These are phyloP conservation scores for Meliscaeva auricollis DNA, from an alignment of 2,888 invertebrate species.

Conservation along the genomic window DNA sequence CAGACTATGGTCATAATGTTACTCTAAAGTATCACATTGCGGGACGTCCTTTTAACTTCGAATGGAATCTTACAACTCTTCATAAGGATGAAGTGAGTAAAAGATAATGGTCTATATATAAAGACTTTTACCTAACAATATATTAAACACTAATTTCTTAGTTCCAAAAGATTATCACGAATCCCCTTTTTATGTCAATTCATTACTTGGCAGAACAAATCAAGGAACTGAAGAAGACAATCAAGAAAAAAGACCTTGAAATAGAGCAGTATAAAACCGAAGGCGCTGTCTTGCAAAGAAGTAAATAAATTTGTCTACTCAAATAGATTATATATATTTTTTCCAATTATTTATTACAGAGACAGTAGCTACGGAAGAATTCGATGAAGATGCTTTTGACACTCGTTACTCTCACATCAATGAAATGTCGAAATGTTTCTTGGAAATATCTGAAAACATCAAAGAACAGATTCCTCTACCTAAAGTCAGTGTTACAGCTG, in stretches of 20 bases:
- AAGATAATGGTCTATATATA: not conserved
- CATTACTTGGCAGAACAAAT: slow-evolving; percentile 77
- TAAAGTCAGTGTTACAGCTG: not conserved
- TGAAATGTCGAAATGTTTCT: slow-evolving; percentile 64
- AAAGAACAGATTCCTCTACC: slow-evolving; percentile 20
- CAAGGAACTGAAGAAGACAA: slow-evolving; percentile 76
- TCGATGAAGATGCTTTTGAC: slow-evolving; percentile 73
- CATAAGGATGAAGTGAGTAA: slow-evolving; percentile 54
- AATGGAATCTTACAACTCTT: slow-evolving; percentile 78
- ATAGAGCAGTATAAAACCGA: slow-evolving; percentile 81
- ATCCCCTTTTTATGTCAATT: slow-evolving; percentile 77
- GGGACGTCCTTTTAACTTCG: slow-evolving; percentile 78
- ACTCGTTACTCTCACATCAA: slow-evolving; percentile 69
- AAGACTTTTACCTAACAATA: no score
- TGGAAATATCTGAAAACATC: slow-evolving; percentile 57
- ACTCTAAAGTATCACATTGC: slow-evolving; percentile 79
- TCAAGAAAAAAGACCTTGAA: slow-evolving; percentile 81
- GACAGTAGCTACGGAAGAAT: slow-evolving; percentile 79
- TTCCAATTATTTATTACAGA: slow-evolving; percentile 71
- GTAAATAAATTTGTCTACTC: slow-evolving; percentile 75
- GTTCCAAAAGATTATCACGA: slow-evolving; percentile 78
- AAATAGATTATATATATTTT: not conserved
- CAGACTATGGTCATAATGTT: slow-evolving; percentile 60
- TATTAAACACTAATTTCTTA: no score
- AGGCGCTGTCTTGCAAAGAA: slow-evolving; percentile 79